Base-by-base conservation (phyloP, 2,113 vertebrate species). In the Talpa occidentalis region DNA sequence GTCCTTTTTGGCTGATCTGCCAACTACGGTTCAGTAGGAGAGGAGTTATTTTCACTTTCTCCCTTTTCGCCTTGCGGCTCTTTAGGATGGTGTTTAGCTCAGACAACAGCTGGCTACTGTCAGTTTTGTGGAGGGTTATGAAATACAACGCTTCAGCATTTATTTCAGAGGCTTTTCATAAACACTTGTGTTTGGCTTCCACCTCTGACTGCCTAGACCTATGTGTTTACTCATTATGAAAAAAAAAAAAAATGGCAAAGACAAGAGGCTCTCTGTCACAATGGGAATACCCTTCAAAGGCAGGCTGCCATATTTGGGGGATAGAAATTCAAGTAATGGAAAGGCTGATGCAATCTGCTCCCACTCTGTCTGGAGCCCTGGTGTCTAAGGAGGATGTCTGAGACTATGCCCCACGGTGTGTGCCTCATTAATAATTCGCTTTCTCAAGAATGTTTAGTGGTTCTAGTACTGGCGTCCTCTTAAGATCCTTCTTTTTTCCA, bases 71-170 rank as follows among this genome's bases (percentile, higher is more conserved):
- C 94, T 97, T 32, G 0, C 91, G 85, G 91, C 92, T 96, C 67
- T 94, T 91, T 78, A 95, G 88, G 77, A 92, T 37, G 82, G 72
- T 62, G 81, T 95, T 96, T 93, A 94, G 88, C 77, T 97, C 94
- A 92, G 93, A 96, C 96, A 96, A 97, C 96, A 97, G 96, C 97
- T 97, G 96, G 96, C 96, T 90, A 93, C 96, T 92, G 93, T 97
- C 96, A 97, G 76, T 87, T 95, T 94, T 96, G 90, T 78, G 92
- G 88, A 82, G n/a, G 95, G 91, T 95, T 96, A 93, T 90, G 96
- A 96, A 93, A 96, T 62, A 82, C 84, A 92, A 69, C 78, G 81
- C 76, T 87, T 92, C 76, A 30, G 32, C 74, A 77, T 94, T 97
- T 95, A 81, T 94, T 97, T 95, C 93, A 87, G 80, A 97, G 70